Conservation (phyloP, 2,888 invertebrate species). For the Molanna angustata region DNA sequence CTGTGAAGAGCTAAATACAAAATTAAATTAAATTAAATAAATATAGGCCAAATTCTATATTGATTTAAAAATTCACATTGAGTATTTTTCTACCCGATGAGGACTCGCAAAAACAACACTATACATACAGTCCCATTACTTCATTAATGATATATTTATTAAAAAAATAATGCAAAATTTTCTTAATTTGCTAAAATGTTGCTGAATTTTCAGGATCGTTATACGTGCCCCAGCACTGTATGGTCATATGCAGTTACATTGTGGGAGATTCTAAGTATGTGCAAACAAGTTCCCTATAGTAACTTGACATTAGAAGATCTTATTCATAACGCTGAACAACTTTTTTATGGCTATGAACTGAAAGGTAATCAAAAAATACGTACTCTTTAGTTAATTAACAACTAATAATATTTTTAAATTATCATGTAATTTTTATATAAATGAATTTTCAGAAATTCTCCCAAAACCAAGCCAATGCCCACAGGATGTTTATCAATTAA, state of each 20-base stretch:
- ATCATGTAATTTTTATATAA: not conserved
- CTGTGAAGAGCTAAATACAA: too few species aligned
- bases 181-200: too few species aligned
- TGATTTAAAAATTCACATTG: too few species aligned
- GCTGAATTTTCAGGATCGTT: conserved; percentile 51
- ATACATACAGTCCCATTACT: too few species aligned
- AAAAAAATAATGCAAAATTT: too few species aligned
- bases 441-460: conserved; percentile 52
- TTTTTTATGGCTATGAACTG: conserved; percentile 61
- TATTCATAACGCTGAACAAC: conserved; percentile 62
- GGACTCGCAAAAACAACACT: too few species aligned
- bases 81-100: too few species aligned
- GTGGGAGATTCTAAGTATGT: conserved; percentile 62
- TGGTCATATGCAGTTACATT: conserved; percentile 65
- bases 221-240: conserved; percentile 59
- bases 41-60: too few species aligned
- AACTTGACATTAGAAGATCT: conserved; percentile 61
- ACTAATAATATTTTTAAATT: not conserved
- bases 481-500: conserved; percentile 69
- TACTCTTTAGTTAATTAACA: not conserved
- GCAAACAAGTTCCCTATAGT: conserved; percentile 59
- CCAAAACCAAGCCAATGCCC: conserved; percentile 76
- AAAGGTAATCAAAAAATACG: conserved; percentile 19
- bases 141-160: too few species aligned
- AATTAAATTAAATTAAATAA: too few species aligned